Conservation (phyloP, 2,888 invertebrate genomes). For the Lochmaea capreae region DNA sequence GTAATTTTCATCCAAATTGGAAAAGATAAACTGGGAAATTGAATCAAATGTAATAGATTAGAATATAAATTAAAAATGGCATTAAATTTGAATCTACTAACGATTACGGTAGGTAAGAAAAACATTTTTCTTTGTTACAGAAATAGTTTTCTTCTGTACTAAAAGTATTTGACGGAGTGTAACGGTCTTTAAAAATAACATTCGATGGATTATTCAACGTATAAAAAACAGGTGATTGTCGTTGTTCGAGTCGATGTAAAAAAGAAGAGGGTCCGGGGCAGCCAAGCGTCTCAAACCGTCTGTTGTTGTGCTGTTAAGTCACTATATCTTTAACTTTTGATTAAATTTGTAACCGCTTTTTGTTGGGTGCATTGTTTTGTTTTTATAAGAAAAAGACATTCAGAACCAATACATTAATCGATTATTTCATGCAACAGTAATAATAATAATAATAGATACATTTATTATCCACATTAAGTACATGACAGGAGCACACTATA, state of each 20-base stretch:
- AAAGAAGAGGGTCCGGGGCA: neutral
- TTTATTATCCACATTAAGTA: no score
- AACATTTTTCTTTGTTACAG: no score
- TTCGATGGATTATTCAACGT: neutral
- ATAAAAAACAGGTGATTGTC: slow-evolving; percentile 4
- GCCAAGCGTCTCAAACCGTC: neutral
- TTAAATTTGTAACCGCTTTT: slow-evolving; percentile 3
- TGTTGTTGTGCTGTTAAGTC: neutral
- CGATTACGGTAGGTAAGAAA: no score
- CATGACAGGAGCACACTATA: no score
- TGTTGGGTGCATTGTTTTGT: neutral
- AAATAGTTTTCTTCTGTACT: no score
- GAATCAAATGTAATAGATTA: no score
- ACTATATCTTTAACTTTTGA: slow-evolving; percentile 8
- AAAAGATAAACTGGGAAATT: no score
- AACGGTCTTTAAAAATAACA: neutral
- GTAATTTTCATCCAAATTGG: no score
- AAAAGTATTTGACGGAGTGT: neutral
- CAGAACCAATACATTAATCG: neutral
- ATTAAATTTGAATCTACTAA: no score
- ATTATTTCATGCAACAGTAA: no score
- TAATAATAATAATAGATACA: no score
- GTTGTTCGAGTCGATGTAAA: neutral
- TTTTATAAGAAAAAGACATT: neutral
- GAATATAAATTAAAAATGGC: no score